A percentile compares a stretch with the other conserved stretches of the same genome.
These are phyloP conservation scores for Cotesia typhae DNA, from an alignment of 1,140 invertebrate genomes.

Conservation along the genomic window DNA sequence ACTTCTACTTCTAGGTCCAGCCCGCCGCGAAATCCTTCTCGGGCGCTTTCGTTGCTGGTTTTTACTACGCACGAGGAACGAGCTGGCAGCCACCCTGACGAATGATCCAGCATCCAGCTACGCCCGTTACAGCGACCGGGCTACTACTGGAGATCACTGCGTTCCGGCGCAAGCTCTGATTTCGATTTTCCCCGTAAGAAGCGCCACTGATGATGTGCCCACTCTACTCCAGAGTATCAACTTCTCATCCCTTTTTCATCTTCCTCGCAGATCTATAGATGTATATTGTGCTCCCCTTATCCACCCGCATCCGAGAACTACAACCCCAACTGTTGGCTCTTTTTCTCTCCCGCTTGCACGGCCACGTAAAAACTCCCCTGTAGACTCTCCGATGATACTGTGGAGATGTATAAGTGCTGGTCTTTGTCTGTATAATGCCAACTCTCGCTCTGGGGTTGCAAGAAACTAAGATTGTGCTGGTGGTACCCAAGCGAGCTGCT, in stretches of 20 bases:
- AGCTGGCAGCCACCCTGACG: constrained; percentile 40
- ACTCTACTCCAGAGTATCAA: constrained; percentile 18
- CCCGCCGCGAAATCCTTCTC: constrained; percentile 33
- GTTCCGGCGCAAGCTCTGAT: constrained; percentile 54
- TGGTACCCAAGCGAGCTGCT: too few relatives aligned
- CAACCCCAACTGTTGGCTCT: too few relatives aligned
- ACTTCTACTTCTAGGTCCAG: constrained; percentile 29
- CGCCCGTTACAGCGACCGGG: constrained; percentile 61
- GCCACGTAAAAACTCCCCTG: too few relatives aligned
- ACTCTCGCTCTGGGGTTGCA: too few relatives aligned
- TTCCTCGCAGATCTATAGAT: background rate
- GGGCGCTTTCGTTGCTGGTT: constrained; percentile 37
- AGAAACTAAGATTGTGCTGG: too few relatives aligned
- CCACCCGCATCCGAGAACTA: too few relatives aligned
- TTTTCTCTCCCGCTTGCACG: too few relatives aligned
- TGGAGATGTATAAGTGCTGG: too few relatives aligned
- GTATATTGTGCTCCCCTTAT: constrained; percentile 9
- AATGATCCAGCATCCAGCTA: constrained; percentile 56
- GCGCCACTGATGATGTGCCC: constrained; percentile 33
- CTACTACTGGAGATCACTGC: constrained; percentile 55
- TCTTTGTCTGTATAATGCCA: too few relatives aligned
- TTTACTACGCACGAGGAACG: constrained; percentile 36
- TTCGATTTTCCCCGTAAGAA: constrained; percentile 37
- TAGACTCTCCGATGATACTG: too few relatives aligned
- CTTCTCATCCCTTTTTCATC: background rate